Percentiles rank a stretch among this genome's conserved stretches.
phyloP scores from a whole-genome alignment of 2,797 vertebrate species.

The Hapalemur alaotrensis region DNA sequence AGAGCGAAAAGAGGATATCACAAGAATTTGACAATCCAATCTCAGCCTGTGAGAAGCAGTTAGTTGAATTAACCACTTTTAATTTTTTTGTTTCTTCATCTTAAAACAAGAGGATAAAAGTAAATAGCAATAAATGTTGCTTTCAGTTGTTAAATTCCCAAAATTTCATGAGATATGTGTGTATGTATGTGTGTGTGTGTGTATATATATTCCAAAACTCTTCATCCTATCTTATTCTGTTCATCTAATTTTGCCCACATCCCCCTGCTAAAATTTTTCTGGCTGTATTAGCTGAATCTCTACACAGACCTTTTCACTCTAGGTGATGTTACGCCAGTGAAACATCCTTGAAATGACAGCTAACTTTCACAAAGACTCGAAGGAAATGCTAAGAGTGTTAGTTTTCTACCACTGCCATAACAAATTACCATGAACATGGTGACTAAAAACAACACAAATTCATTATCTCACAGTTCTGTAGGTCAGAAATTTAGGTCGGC shows the following conservation, averaged over 20 bases:
- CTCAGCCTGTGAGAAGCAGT: not conserved
- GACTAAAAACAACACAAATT: not conserved
- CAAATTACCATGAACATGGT: not conserved
- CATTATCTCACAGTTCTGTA: not conserved
- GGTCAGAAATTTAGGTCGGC: not conserved
- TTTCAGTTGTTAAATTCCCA: conserved; percentile 20
- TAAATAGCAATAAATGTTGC: not conserved
- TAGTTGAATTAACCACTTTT: not conserved
- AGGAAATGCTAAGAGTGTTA: not conserved
- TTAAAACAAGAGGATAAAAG: conserved; percentile 7
- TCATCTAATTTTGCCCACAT: not conserved
- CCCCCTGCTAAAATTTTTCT: not conserved
- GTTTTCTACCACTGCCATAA: not conserved
- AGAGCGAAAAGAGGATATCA: not conserved
- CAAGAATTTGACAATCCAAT: not conserved
- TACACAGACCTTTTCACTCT: not conserved
- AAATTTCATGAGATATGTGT: not conserved
- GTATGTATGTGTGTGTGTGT: not conserved
- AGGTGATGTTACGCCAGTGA: not conserved
- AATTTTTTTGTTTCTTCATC: conserved; percentile 39
- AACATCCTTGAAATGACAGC: not conserved
- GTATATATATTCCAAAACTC: not conserved
- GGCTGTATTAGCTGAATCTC: not conserved
- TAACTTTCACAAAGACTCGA: not conserved
- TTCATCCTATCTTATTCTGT: not conserved